phyloP scores from a whole-genome alignment of 2,797 vertebrate species.

The Acrossocheilus fasciatus region DNA sequence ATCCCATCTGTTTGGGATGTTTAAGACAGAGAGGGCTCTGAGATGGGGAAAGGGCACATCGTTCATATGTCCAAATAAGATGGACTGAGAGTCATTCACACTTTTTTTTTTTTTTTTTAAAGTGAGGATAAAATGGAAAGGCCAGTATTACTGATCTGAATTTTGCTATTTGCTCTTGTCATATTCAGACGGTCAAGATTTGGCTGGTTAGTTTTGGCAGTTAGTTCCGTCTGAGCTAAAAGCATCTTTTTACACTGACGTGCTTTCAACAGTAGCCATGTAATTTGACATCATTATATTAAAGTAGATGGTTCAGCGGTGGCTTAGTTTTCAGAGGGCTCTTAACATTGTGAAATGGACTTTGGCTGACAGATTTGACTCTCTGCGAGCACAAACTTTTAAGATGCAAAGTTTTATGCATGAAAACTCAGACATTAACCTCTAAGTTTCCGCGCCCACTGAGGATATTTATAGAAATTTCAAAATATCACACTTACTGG shows the following conservation, averaged over 20 bases:
- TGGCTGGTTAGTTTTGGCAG: background rate
- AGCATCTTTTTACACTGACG: background rate
- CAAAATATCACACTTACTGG: background rate
- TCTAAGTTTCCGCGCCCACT: background rate
- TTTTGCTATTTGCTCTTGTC: background rate
- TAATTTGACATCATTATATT: background rate
- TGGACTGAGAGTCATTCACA: background rate
- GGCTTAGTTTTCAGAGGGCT: background rate
- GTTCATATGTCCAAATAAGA: background rate
- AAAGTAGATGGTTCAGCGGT: background rate
- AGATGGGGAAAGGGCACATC: background rate
- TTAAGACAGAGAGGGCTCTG: slow-evolving; percentile 6
- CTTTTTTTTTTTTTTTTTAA: background rate
- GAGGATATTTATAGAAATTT: background rate
- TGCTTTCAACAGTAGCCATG: background rate
- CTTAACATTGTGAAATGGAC: background rate
- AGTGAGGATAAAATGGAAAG: background rate
- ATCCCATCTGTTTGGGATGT: slow-evolving; percentile 74
- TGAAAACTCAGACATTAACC: background rate
- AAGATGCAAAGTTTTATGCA: background rate
- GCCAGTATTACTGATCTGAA: background rate
- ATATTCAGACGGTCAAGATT: background rate
- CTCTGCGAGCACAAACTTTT: background rate
- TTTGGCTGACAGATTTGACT: slow-evolving; percentile 12
- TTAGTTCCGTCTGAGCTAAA: background rate